Conservation (phyloP, 2,888 invertebrate genomes). For the Dinocampus coccinellae region DNA sequence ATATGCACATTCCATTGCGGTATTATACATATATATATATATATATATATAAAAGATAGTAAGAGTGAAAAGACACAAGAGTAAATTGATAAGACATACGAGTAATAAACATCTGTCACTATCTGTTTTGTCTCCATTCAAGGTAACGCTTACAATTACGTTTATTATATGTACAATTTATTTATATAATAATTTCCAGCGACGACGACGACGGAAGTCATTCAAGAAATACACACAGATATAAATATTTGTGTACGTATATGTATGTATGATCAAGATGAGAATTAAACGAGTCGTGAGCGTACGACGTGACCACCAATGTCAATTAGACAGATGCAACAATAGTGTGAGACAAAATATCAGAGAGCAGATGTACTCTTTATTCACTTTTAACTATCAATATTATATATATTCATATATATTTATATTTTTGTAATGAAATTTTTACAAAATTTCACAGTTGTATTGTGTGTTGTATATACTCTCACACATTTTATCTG, state of each 20-base stretch:
- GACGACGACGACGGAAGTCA: not conserved
- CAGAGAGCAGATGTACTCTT: slow-evolving; percentile 49
- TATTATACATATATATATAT: not conserved
- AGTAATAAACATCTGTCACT: slow-evolving; percentile 42
- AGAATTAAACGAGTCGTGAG: not conserved
- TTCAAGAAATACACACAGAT: not conserved
- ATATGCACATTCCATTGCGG: slow-evolving; percentile 19
- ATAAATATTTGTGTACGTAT: not conserved
- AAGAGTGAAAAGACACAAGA: slow-evolving; percentile 23
- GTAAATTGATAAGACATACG: slow-evolving; percentile 29
- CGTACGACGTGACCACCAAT: slow-evolving; percentile 35
- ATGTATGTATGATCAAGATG: not conserved
- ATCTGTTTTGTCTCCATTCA: not conserved
- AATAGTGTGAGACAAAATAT: slow-evolving; percentile 40
- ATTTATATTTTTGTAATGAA: not conserved
- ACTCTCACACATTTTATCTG: too few relatives aligned
- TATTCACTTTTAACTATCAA: slow-evolving; percentile 4
- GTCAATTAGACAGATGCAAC: slow-evolving; percentile 53
- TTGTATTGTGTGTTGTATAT: too few relatives aligned
- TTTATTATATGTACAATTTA: not conserved
- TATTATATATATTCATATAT: not conserved
- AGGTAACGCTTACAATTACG: not conserved
- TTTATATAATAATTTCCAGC: not conserved
- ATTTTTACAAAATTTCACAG: too few relatives aligned
- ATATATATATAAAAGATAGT: not conserved